Conservation (phyloP, 2,797 vertebrate genomes). For the Poecile montanus region DNA sequence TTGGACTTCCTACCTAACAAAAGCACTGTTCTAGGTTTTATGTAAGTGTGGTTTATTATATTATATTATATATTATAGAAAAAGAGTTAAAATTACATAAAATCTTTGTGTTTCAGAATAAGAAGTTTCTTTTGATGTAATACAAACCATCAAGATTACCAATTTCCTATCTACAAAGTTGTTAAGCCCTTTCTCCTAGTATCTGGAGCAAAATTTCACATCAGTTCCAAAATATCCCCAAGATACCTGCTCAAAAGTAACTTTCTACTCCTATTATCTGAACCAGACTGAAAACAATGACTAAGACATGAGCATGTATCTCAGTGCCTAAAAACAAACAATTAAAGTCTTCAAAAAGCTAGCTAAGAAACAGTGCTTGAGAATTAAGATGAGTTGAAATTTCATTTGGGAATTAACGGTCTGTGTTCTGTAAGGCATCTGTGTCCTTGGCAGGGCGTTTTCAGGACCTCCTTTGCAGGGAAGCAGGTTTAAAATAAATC, state of each 20-base stretch:
- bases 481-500: slow-evolving; percentile 80
- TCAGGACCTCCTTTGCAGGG: slow-evolving; percentile 54
- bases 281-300: neutral
- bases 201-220: neutral
- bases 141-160: neutral
- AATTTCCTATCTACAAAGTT: neutral
- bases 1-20: neutral
- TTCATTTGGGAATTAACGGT: slow-evolving; percentile 68
- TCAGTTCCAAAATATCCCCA: neutral
- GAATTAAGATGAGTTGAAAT: slow-evolving; percentile 51
- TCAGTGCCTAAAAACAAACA: slow-evolving; percentile 5
- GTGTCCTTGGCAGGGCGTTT: slow-evolving; percentile 76
- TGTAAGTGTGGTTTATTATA: neutral
- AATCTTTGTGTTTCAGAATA: neutral
- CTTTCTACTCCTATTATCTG: neutral
- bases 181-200: neutral
- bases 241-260: neutral
- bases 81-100: neutral
- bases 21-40: neutral
- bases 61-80: neutral
- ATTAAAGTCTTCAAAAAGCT: slow-evolving; percentile 39
- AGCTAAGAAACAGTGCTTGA: slow-evolving; percentile 3
- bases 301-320: neutral
- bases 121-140: neutral
- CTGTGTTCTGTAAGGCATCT: slow-evolving; percentile 75